Evolutionary conservation across 2,888 invertebrate genomes (phyloP).

Genomic region (Ornithoptera alexandrae): DNA sequence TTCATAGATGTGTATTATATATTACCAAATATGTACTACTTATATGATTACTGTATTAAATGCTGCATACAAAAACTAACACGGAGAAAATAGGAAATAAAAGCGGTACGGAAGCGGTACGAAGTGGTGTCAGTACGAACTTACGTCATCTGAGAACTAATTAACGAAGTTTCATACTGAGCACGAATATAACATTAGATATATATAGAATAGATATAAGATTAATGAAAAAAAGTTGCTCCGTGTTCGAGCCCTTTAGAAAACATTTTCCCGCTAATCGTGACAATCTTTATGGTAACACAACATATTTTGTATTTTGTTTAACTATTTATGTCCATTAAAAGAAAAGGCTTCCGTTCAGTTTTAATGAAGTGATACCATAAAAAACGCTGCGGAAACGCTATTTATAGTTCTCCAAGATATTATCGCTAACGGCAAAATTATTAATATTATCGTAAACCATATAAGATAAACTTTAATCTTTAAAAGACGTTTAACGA

Average conservation of each 20-base stretch:
- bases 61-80: neutral
- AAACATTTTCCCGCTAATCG: neutral
- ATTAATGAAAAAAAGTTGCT: neutral
- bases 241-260: neutral
- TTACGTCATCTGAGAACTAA: neutral
- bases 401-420: neutral
- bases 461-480: neutral
- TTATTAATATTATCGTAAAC: neutral
- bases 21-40: neutral
- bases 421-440: neutral
- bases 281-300: neutral
- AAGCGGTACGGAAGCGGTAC: neutral
- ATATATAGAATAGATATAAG: neutral
- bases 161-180: neutral
- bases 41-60: neutral
- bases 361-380: neutral
- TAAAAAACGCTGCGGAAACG: neutral
- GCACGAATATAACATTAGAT: neutral
- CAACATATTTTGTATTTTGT: neutral
- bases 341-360: neutral
- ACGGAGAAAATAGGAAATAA: conserved; percentile 1
- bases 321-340: neutral
- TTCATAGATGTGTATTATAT: neutral
- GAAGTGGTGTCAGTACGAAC: neutral
- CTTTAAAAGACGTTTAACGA: too few relatives aligned